phyloP scores from a whole-genome alignment of 2,888 invertebrate genomes.

The Artemia sp. region DNA sequence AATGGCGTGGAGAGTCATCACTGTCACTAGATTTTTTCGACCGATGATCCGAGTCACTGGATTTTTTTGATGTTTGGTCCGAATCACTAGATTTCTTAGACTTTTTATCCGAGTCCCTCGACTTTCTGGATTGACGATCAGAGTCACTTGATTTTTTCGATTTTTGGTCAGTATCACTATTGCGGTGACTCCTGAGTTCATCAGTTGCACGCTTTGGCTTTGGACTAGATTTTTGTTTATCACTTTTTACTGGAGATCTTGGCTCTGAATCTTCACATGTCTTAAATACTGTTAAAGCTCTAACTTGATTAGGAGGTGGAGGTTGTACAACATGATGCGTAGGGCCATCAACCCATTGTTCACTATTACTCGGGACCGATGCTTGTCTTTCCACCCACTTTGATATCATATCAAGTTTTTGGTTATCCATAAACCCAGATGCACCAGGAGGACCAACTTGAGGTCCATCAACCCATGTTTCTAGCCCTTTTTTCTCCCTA shows the following conservation, averaged over 20 bases:
- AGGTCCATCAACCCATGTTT: slow-evolving; percentile 52
- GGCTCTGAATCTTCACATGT: slow-evolving; percentile 39
- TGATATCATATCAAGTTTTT: slow-evolving; percentile 79
- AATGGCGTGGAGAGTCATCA: slow-evolving; percentile 2
- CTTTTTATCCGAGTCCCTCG: slow-evolving; percentile 13
- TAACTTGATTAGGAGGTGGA: slow-evolving; percentile 36
- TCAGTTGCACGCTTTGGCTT: slow-evolving; percentile 15
- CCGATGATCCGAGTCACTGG: slow-evolving; percentile 4
- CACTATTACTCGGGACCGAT: slow-evolving; percentile 23
- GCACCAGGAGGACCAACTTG: slow-evolving; percentile 46
- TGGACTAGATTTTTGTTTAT: slow-evolving; percentile 21
- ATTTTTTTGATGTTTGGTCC: not conserved
- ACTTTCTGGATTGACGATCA: slow-evolving; percentile 16
- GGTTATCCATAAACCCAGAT: slow-evolving; percentile 82
- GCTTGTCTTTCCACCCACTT: slow-evolving; percentile 72
- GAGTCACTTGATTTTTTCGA: slow-evolving; percentile 8
- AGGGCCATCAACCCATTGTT: slow-evolving; percentile 32
- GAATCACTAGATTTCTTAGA: slow-evolving; percentile 5
- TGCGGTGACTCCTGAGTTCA: slow-evolving; percentile 8
- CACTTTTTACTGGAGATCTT: slow-evolving; percentile 22
- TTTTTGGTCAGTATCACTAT: slow-evolving; percentile 16
- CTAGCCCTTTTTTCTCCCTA: slow-evolving; percentile 21
- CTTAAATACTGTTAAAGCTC: slow-evolving; percentile 47
- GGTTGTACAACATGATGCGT: slow-evolving; percentile 35
- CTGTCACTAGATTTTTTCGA: slow-evolving; percentile 5